Percentiles rank a stretch among this genome's conserved stretches.
phyloP scores from a whole-genome alignment of 2,113 vertebrate species.

The Turnix velox region DNA sequence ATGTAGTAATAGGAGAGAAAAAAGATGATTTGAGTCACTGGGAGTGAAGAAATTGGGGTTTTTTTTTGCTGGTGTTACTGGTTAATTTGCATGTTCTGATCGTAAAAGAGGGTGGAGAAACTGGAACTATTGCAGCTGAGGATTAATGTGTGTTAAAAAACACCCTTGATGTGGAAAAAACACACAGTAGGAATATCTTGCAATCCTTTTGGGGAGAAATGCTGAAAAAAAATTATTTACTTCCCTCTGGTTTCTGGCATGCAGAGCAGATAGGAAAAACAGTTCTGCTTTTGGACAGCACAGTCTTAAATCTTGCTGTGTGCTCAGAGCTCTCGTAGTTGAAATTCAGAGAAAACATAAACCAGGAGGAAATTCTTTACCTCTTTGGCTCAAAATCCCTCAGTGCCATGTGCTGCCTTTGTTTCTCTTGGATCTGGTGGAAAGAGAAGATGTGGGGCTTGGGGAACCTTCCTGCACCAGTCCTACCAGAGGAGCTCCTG shows the following conservation, averaged over 20 bases:
- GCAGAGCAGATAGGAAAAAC: neutral
- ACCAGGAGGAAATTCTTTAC: neutral
- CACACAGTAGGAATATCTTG: accelerated
- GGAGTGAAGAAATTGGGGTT: neutral
- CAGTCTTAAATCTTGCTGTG: neutral
- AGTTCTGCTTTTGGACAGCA: neutral
- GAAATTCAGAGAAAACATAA: neutral
- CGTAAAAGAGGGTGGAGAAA: conserved; percentile 1
- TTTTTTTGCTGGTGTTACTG: neutral
- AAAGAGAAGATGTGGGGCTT: neutral
- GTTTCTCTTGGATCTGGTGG: neutral
- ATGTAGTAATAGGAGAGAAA: neutral
- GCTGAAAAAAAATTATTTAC: neutral
- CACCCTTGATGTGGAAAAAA: neutral
- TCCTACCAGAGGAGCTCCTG: neutral
- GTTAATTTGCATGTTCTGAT: conserved; percentile 15
- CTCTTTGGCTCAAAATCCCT: neutral
- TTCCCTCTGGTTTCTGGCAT: neutral
- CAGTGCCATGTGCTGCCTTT: neutral
- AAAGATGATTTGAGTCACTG: neutral
- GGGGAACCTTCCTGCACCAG: neutral
- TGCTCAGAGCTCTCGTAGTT: neutral
- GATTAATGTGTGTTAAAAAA: neutral
- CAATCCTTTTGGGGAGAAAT: neutral
- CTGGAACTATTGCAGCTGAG: conserved; percentile 3